Base-by-base conservation (phyloP, 2,797 vertebrate genomes). In the Arnoldichthys spilopterus region DNA sequence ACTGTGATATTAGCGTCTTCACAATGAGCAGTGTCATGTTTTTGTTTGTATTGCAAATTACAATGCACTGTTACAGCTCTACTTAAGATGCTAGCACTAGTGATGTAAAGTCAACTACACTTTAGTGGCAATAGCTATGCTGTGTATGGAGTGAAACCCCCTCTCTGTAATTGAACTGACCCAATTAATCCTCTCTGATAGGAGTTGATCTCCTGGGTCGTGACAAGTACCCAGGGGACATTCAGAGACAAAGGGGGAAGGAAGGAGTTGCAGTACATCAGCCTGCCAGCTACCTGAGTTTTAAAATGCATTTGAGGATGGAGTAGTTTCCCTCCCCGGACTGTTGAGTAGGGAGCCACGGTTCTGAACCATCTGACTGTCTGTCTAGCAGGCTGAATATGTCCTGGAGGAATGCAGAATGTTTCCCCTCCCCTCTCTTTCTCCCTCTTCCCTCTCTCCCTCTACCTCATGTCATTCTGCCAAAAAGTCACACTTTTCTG, bases 161-260 rank as follows among this genome's bases (percentile, higher is more conserved):
- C 37, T 76, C 22, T 71, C 74, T 62, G 72, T 85, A 84, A 85
- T 84, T 83, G 78, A 84, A 85, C 66, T 81, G 74, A 83, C 84
- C 76, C 74, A 84, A 80, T 85, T 83, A 83, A 80, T 73, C 58
- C 56, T 59, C 77, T 70, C 66, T 79, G 82, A 79, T 85, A 82
- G 63, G 67, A 81, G 59, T 85, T 87, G 77, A 81, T 84, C 82
- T 84, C 62, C 69, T 77, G 34, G 28, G 53, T 81, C 80, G 56
- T 80, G 82, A 80, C 82, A 82, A 80, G 74, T 43, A 80, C 83
- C 69, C 47, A 59, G 32, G 74, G 70, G 73, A 72, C 26, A 34
- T 71, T 63, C 13, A 75, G 63, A 77, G 49, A 76, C 72, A 53
- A 49, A 67, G 58, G 22, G 49, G 18, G 30, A 72, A 77, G 24